These are phyloP conservation scores for Harpalus rufipes DNA, from an alignment of 2,888 invertebrate species.

Conservation along the genomic window DNA sequence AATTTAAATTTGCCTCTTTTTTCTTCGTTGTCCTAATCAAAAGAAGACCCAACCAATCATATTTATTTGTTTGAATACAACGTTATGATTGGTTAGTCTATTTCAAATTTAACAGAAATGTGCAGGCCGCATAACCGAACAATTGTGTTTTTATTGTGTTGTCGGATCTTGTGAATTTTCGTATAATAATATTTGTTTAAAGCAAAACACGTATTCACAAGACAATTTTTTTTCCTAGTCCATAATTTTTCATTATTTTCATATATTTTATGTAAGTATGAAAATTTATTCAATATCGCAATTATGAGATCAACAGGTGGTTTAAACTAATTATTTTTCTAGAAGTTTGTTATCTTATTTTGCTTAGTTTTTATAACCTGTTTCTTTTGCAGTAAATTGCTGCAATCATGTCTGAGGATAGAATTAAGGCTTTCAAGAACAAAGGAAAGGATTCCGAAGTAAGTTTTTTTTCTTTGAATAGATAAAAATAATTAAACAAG, in stretches of 20 bases:
- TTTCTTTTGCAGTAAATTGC: constrained; percentile 52
- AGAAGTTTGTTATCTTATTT: constrained; percentile 27
- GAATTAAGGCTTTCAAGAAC: constrained; percentile 88
- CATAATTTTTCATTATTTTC: constrained; percentile 31
- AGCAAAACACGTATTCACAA: constrained; percentile 18
- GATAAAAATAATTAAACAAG: neutral
- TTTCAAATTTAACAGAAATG: constrained; percentile 63
- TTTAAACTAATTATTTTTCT: constrained; percentile 16
- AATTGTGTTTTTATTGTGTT: constrained; percentile 54
- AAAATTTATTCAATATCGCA: constrained; percentile 14
- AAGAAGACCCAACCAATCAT: constrained; percentile 49
- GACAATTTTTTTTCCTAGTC: constrained; percentile 38
- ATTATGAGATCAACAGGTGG: constrained; percentile 56
- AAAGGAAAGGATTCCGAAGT: constrained; percentile 87
- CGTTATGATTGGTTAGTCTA: constrained; percentile 35
- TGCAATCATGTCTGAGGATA: constrained; percentile 81
- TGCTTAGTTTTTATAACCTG: constrained; percentile 42
- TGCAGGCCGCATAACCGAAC: constrained; percentile 58
- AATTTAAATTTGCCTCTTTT: constrained; percentile 36
- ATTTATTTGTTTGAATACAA: constrained; percentile 23
- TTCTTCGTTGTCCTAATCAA: neutral
- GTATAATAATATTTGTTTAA: constrained; percentile 32
- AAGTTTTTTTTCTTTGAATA: constrained; percentile 69
- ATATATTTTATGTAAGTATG: constrained; percentile 56
- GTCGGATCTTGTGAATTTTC: constrained; percentile 34